Percentiles rank a stretch among this genome's conserved stretches.
These are phyloP conservation scores for Zaprionus ornatus DNA, from an alignment of 1,140 invertebrate species.

Conservation along the genomic window DNA sequence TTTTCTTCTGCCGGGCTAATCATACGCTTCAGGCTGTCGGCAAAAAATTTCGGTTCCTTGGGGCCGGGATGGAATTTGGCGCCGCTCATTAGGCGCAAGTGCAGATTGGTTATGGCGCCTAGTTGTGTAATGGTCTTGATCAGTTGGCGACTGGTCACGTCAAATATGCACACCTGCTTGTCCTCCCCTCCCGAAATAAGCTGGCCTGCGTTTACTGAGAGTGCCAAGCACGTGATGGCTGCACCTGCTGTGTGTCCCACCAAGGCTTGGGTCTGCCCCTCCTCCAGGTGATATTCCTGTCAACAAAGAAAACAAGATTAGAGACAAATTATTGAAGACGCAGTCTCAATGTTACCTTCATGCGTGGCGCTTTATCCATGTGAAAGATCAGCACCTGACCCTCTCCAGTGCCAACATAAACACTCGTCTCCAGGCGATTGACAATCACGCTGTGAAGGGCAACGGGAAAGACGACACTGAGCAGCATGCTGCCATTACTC, in stretches of 20 bases:
- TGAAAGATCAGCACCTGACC: slow-evolving; percentile 89
- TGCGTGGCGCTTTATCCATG: slow-evolving; percentile 87
- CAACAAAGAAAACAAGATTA: background rate
- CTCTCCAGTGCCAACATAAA: slow-evolving; percentile 89
- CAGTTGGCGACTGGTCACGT: slow-evolving; percentile 89
- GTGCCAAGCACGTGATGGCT: slow-evolving; percentile 88
- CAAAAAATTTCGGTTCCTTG: slow-evolving; percentile 83
- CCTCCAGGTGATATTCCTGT: slow-evolving; percentile 87
- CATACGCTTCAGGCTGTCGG: slow-evolving; percentile 82
- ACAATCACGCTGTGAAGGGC: slow-evolving; percentile 89
- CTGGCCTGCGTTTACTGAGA: slow-evolving; percentile 88
- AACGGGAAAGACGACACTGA: slow-evolving; percentile 90
- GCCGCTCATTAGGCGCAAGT: slow-evolving; percentile 85
- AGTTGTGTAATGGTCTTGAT: slow-evolving; percentile 89
- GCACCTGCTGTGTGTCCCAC: slow-evolving; percentile 87
- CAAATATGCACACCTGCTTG: slow-evolving; percentile 90
- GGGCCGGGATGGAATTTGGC: slow-evolving; percentile 82
- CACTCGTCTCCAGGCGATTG: slow-evolving; percentile 88
- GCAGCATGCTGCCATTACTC: slow-evolving; percentile 87
- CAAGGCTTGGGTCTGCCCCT: slow-evolving; percentile 84
- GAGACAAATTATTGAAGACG: background rate
- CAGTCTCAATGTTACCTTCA: slow-evolving; percentile 55
- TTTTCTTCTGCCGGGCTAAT: slow-evolving; percentile 64
- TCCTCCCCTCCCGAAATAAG: slow-evolving; percentile 91
- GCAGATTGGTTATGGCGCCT: slow-evolving; percentile 89